Percentiles rank a stretch among this genome's conserved stretches.
phyloP scores from a whole-genome alignment of 1,140 invertebrate species.

The Brachionus paranguensis region DNA sequence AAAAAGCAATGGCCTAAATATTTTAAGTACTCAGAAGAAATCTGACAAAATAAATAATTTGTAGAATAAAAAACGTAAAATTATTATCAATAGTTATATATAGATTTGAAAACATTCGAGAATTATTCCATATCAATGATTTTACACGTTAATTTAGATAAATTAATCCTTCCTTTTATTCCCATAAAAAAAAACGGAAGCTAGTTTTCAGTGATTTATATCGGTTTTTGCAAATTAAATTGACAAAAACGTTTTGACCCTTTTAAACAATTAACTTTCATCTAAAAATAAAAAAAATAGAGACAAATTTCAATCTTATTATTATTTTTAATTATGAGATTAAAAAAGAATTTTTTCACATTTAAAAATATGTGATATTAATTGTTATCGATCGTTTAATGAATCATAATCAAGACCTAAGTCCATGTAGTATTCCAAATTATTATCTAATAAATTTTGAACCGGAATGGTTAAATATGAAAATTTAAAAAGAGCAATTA shows the following conservation, averaged over 20 bases:
- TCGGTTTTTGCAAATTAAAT: background rate
- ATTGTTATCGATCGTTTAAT: background rate
- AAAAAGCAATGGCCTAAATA: no score
- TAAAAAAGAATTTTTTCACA: background rate
- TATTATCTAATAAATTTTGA: background rate
- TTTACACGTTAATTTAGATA: no score
- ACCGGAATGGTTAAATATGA: background rate
- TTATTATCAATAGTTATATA: no score
- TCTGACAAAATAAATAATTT: no score
- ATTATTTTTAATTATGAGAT: background rate
- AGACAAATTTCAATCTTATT: background rate
- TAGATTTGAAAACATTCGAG: no score
- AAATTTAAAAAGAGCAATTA: background rate
- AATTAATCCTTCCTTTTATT: background rate
- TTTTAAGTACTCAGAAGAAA: no score
- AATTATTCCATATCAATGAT: no score
- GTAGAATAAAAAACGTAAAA: no score
- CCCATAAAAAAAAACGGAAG: background rate
- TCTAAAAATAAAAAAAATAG: background rate
- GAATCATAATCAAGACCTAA: background rate
- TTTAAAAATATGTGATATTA: background rate
- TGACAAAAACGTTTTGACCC: background rate
- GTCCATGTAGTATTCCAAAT: background rate
- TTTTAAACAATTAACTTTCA: background rate
- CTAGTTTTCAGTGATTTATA: background rate